Evolutionary conservation across 1,140 invertebrate species (phyloP).

Genomic region (Camponotus pennsylvanicus): DNA sequence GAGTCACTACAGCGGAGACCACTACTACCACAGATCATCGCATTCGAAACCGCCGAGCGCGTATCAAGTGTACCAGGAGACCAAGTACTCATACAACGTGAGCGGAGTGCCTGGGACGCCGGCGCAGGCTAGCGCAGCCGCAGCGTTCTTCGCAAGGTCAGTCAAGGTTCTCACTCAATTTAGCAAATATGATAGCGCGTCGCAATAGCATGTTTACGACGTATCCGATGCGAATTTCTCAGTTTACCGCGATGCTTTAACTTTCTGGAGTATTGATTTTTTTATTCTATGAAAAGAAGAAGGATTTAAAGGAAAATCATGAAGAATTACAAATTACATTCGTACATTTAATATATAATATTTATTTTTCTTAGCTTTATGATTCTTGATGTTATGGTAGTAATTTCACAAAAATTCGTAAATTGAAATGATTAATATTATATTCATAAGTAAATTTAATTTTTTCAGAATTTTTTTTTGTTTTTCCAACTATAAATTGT

Average conservation of each 20-base stretch:
- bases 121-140: conserved; percentile 84
- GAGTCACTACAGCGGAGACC: conserved; percentile 77
- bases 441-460: neutral
- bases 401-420: neutral
- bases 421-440: neutral
- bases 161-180: conserved; percentile 65
- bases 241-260: neutral
- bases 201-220: conserved; percentile 45
- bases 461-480: neutral
- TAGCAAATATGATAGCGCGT: conserved; percentile 34
- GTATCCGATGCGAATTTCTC: conserved; percentile 50
- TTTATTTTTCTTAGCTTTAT: neutral
- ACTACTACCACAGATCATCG: conserved; percentile 80
- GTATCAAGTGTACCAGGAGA: conserved; percentile 83
- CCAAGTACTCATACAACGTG: conserved; percentile 85
- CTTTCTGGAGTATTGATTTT: neutral
- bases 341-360: neutral
- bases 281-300: neutral
- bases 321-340: neutral
- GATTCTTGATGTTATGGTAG: neutral
- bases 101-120: conserved; percentile 84
- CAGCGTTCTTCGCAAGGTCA: conserved; percentile 86
- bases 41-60: conserved; percentile 78
- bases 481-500: neutral
- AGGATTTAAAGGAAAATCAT: neutral